Base-by-base conservation (phyloP, 64 coral and sea anemone genomes). In the Stylophora pistillata region DNA sequence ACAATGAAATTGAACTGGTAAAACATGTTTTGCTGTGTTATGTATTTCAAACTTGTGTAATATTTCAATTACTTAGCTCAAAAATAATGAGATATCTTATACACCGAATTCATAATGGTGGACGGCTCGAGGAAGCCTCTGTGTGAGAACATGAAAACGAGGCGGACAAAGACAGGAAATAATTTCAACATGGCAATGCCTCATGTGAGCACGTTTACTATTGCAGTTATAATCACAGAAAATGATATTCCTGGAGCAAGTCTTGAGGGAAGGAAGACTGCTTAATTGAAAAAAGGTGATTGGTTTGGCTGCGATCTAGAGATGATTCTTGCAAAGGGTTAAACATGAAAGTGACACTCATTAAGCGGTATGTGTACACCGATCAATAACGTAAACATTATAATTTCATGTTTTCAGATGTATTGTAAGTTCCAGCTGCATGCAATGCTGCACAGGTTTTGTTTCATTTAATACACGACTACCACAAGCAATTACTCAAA, bases 361-460 rank as follows among this genome's bases (percentile, higher is more conserved):
- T 83, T 34, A 83, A 83, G 79, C 56, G 79, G 30, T 83, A 66
- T 74, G 72, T 74, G n/a, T n/a, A n/a, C n/a, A n/a, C n/a, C n/a
- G n/a, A n/a, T 72, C 31, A 13, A 71, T 30, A 15, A 21, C 6
- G 11, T 5, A 68, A 15, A 68, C 64, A 5, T 5, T 68, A 7
- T 7, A 57, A 57, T 57, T 20, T 62, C 59, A 20, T 17, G 21
- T 17, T 20, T 17, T 62, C 14, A 62, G 21, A 10, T 62, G 59
- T 62, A 17, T 20, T 62, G 59, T 62, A 17, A 17, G 15, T 13
- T 62, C 21, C 15, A 17, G 15, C 59, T 20, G 59, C 59, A 20
- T 62, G 59, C 15, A 62, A 62, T 62, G 21, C 59, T 62, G 15
- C 21, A 62, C 21, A 17, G 15, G 21, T 17, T 17, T 62, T 20